Conservation (phyloP, 2,113 vertebrate species). For the Pogona vitticeps region DNA sequence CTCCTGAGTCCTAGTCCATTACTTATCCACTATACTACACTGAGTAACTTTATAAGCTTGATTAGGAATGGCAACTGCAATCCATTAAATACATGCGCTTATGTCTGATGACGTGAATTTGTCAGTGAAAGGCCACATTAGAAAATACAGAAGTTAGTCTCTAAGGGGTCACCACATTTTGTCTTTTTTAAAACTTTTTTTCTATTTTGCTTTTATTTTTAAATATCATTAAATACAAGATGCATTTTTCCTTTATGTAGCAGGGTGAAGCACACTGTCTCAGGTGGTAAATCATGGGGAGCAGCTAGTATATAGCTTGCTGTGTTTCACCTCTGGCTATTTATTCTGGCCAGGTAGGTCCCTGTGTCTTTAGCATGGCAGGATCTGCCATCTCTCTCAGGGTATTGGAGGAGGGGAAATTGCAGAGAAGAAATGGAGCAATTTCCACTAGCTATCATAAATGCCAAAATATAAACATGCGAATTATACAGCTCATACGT, state of each 20-base stretch:
- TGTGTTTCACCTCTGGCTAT: neutral
- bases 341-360: neutral
- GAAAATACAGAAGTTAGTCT: too few relatives aligned
- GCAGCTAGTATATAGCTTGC: too few relatives aligned
- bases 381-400: neutral
- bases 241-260: too few relatives aligned
- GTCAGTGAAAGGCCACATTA: too few relatives aligned
- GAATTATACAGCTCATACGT: neutral
- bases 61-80: neutral
- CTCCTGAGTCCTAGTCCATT: too few relatives aligned
- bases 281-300: neutral
- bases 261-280: neutral
- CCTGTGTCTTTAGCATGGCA: neutral
- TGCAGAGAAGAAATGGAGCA: neutral
- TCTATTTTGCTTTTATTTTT: too few relatives aligned
- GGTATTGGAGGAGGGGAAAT: neutral
- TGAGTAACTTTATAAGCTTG: neutral
- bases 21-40: too few relatives aligned
- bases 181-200: too few relatives aligned
- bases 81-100: neutral
- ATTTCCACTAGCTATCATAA: neutral
- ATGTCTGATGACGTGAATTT: too few relatives aligned
- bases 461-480: neutral
- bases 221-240: too few relatives aligned
- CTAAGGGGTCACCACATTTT: too few relatives aligned